Conservation (phyloP, 2,888 invertebrate genomes). For the Tenthredo notha region DNA sequence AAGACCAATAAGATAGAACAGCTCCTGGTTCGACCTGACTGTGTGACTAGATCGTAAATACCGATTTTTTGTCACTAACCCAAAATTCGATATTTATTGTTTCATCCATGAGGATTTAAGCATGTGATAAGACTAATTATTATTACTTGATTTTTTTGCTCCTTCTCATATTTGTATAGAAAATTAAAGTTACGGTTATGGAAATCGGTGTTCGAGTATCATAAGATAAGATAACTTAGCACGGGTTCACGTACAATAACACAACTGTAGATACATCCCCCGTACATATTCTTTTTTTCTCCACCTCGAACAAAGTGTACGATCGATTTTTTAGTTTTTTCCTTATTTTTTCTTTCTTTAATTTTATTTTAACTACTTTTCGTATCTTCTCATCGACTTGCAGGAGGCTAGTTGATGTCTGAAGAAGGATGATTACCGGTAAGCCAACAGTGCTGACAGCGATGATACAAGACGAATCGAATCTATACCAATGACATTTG, state of each 20-base stretch:
- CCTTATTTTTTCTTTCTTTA: too few species aligned
- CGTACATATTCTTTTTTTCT: neutral
- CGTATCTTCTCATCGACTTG: neutral
- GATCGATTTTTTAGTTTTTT: neutral
- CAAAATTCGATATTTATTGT: conserved; percentile 8
- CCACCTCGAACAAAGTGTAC: neutral
- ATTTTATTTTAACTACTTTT: neutral
- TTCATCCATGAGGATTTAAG: neutral
- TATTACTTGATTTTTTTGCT: conserved; percentile 40
- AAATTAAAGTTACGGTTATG: conserved; percentile 17
- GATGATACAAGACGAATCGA: conserved; percentile 70
- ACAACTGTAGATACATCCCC: too few species aligned
- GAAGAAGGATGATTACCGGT: conserved; percentile 30
- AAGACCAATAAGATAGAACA: neutral
- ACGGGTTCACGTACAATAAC: too few species aligned
- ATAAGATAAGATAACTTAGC: conserved; percentile 10
- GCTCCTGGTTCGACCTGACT: neutral
- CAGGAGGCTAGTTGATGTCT: neutral
- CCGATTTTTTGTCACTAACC: neutral
- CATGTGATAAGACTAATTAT: conserved; percentile 40
- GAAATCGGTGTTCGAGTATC: too few species aligned
- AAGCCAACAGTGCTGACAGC: conserved; percentile 60
- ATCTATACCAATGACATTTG: conserved; percentile 76
- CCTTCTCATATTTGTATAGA: neutral
- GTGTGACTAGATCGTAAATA: conserved; percentile 17